Base-by-base conservation (phyloP, 2,888 invertebrate species). In the Apoderus coryli region DNA sequence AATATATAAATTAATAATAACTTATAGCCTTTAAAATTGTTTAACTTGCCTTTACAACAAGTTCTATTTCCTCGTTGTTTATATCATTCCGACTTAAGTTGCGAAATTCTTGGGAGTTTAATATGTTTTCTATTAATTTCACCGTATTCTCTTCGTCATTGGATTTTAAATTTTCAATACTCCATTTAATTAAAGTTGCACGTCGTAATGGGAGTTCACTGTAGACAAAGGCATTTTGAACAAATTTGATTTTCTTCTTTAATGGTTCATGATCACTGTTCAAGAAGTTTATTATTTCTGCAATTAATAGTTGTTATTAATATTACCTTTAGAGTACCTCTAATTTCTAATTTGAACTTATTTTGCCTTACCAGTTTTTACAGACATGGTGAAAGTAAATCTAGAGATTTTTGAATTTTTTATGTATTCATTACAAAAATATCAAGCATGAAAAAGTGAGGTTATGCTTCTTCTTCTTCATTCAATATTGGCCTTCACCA, bases 201-300 rank as follows among this genome's bases (percentile, higher is more conserved):
- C 50, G 49, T 35, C 46, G 45, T 19, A 46, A 35, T 5, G 44
- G 41, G 23, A 51, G 33, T 27, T 47, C 44, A 14, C 37, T 22
- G 3, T 45, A 43, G 31, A 44, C 47, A 33, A 52, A 54, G 2
- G 48, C 50, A 39, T 47, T 48, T 28, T 50, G 43, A 7, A 51
- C 54, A 19, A 53, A 38, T 46, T 48, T 50, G 16, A 54, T 28
- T 14, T 50, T 43, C 36, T 52, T 53, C 10, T 31, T 16, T 23
- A 52, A 34, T 3, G 53, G 49, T 41, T 50, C 50, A 3, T 45
- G 44, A 11, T 40, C 31, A 29, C 46, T 37, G 24, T 50, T 42
- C 16, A 54, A 40, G 10, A 49, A n/a, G n/a, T n/a, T n/a, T n/a
- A n/a, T n/a, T n/a, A n/a, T n/a, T n/a, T n/a, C n/a, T n/a, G n/a